Base-by-base conservation (phyloP, 2,113 vertebrate species). In the Epinephelus lanceolatus region DNA sequence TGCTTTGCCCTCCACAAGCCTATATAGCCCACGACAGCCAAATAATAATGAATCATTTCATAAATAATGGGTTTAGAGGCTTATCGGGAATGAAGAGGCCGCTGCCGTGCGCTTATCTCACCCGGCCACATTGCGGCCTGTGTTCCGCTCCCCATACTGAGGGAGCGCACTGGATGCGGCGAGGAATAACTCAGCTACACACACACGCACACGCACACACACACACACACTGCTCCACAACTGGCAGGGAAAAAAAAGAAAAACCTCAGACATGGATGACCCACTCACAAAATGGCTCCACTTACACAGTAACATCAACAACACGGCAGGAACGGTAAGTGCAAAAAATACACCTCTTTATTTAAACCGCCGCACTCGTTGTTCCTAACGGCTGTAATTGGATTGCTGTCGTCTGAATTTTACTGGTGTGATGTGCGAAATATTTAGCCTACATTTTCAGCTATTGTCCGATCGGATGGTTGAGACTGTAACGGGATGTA, bases 11-110 rank as follows among this genome's bases (percentile, higher is more conserved):
- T 95, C 96, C 96, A 96, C 96, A 96, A 96, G 92, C 89, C 92
- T 91, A 91, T 93, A 93, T 91, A 94, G 92, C 88, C 87, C 81
- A 90, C 90, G 96, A 97, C 96, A 96, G 95, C 95, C 96, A 96
- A 96, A 97, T 97, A 97, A 97, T 97, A 97, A 96, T 97, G 96
- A 97, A 97, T 97, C 96, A 96, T 97, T 97, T 97, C 96, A 97
- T 97, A 97, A 97, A 96, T 97, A 97, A 97, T 97, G 96, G 96
- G 95, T 95, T 97, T 96, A 96, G 96, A 94, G 90, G 95, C 96
- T 97, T 97, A 97, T 97, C 97, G 94, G 95, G 95, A 95, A 96
- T 96, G 96, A 94, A 96, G 96, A 96, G 97, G 96, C 96, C 96
- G 95, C 92, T 94, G 96, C 96, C 93, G 96, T 89, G 92, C 92